phyloP scores from a whole-genome alignment of 2,113 vertebrate species.

The Anhinga rufa region DNA sequence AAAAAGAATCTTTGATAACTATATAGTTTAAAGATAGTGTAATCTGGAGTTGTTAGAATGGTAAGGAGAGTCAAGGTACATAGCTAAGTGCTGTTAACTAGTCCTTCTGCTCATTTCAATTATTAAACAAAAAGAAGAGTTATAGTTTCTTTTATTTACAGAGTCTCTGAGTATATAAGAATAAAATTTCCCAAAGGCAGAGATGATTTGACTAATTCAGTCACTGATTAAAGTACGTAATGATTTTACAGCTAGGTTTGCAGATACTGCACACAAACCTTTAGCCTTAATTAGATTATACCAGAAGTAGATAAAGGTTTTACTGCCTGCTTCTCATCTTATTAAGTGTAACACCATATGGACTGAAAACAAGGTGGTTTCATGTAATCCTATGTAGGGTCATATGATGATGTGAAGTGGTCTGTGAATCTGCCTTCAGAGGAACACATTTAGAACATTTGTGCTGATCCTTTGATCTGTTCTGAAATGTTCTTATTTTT shows the following conservation, averaged over 20 bases:
- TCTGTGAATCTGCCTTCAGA: not conserved
- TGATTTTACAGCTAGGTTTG: not conserved
- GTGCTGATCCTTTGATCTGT: not conserved
- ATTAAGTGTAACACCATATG: not conserved
- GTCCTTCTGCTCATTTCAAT: not conserved
- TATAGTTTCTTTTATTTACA: not conserved
- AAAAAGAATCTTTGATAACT: not conserved
- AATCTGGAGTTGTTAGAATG: not conserved
- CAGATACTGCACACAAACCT: not conserved
- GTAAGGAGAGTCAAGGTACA: not conserved
- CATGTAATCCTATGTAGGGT: not conserved
- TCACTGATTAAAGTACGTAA: not conserved
- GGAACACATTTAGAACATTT: not conserved
- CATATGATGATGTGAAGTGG: not conserved
- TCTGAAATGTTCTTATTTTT: not conserved
- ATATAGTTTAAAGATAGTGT: not conserved
- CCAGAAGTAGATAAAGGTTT: not conserved
- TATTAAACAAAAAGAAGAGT: not conserved
- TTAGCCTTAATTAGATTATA: not conserved
- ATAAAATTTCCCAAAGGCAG: not conserved
- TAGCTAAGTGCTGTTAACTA: not conserved
- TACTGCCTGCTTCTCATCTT: not conserved
- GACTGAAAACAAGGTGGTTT: not conserved
- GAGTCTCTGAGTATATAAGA: not conserved
- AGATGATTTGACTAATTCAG: not conserved